Base-by-base conservation (phyloP, 1,140 invertebrate species). In the Rhagoletis pomonella region DNA sequence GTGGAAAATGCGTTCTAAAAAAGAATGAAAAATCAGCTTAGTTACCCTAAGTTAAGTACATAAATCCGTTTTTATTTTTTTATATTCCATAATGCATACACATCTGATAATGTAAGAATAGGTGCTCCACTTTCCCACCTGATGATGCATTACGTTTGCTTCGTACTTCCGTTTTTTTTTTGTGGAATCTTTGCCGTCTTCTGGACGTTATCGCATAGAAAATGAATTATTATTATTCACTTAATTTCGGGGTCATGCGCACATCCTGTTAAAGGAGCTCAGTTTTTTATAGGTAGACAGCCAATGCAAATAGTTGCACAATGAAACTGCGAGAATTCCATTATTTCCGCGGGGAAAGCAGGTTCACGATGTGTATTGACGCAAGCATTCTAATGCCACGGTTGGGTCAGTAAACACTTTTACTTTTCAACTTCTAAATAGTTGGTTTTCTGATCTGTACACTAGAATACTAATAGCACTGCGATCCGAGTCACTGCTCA, bases 291-390 rank as follows among this genome's bases (percentile, higher is more conserved):
- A 44, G 10, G 42, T 12, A 44, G 10, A 73, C 39, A 73, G 14
- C 39, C 29, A 44, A 44, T 73, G 39, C 42, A 73, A 73, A 73
- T 73, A 73, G 67, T 73, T 73, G 67, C 67, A 73, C 67, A 73
- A 73, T 47, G 42, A n/a, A 44, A n/a, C 67, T 4, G 17, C 12
- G 42, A 73, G 42, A 47, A 44, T 73, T 73, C 42, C 42, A 47
- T 44, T 73, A 14, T 17, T 4, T 44, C 4, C 3, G 42, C 67
- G 3, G 29, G 50, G 10, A 62, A 12, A 7, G 60, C 60, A 62
- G 9, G 17, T 62, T 62, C 17, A 62, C 60, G n/a, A 62, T 62
- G 12, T 59, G 12, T 7, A 59, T 59, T 12, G 58, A 59, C 58
- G 6, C 58, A 12, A 62, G 60, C 60, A n/a, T 14, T 55, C 12